Base-by-base conservation (phyloP, 1,140 invertebrate species). In the Thaumatotibia leucotreta region DNA sequence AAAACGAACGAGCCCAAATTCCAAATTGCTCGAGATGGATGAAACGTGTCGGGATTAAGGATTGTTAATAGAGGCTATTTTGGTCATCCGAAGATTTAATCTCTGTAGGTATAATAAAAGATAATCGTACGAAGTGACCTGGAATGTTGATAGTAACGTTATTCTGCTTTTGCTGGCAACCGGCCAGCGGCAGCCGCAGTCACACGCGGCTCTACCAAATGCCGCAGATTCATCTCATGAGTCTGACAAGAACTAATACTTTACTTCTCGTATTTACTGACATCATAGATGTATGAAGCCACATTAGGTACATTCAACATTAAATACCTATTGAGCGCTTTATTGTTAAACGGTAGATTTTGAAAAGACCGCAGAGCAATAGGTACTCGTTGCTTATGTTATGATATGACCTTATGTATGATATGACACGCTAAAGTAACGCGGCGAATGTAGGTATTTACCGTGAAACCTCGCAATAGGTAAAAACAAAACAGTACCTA, bases 121-220 rank as follows among this genome's bases (percentile, higher is more conserved):
- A 82, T 84, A 84, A 84, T 84, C 75, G 64, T 77, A 79, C 69
- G 79, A 83, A 83, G 77, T 87, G 84, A 79, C 73, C 82, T 87
- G 83, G 84, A 85, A 87, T 87, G 82, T 82, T 85, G 82, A 87
- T 84, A 87, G 84, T 82, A 70, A 75, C 75, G 80, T 85, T 87
- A 87, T 87, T 85, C 29, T 58, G 83, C 79, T 79, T 75, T 73
- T 69, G 68, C 79, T 83, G 80, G 84, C 83, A 70, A 64, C 49
- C 32, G 64, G 82, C 82, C 84, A 85, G 77, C 73, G 70, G 78
- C 72, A 77, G 79, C 71, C 82, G 82, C 76, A 79, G 79, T 78
- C 79, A 79, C 76, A 74, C 54, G 35, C 67, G 77, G 22, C 49
- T 54, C 50, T 58, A 58, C 17, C 52, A 27, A 58, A 31, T 58